Percentiles rank a stretch among this genome's conserved stretches.
Conservation (phyloP, 2,797 vertebrate species). For the Clarias pachynema region DNA sequence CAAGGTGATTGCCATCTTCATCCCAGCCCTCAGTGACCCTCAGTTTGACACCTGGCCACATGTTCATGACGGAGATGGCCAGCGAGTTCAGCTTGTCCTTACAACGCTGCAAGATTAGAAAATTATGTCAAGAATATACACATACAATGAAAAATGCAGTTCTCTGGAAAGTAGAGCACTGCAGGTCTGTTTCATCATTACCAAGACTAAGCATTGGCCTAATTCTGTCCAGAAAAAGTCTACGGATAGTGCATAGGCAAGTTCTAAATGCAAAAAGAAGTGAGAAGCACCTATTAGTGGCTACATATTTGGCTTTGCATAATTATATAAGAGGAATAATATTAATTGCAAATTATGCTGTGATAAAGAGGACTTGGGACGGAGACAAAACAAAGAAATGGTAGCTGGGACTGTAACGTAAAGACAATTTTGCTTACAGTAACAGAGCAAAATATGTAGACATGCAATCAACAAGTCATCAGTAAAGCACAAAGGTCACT, state of each 20-base stretch:
- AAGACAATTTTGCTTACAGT: background rate
- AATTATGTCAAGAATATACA: conserved; percentile 38
- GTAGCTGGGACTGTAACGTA: background rate
- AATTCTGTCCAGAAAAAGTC: conserved; percentile 28
- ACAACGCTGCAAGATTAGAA: conserved; percentile 81
- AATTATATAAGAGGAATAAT: background rate
- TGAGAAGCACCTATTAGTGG: background rate
- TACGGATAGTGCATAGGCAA: conserved; percentile 3
- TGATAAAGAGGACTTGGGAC: background rate
- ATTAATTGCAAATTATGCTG: background rate
- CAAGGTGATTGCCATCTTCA: conserved; percentile 94
- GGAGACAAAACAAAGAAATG: background rate
- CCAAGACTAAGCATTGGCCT: conserved; percentile 27
- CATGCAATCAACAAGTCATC: conserved; percentile 29
- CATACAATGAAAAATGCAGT: conserved; percentile 13
- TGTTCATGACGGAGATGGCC: conserved; percentile 99
- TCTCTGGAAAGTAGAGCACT: conserved; percentile 30
- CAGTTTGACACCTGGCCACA: conserved; percentile 96
- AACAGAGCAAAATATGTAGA: conserved; percentile 15
- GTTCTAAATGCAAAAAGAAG: background rate
- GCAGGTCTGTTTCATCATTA: conserved; percentile 28
- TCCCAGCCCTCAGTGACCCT: conserved; percentile 98
- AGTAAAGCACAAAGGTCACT: conserved; percentile 33
- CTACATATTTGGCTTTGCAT: background rate
- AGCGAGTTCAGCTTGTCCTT: conserved; percentile 97